A percentile compares a stretch with the other conserved stretches of the same genome.
phyloP scores from a whole-genome alignment of 92 coral and sea anemone genomes.

The Siderastrea siderea region DNA sequence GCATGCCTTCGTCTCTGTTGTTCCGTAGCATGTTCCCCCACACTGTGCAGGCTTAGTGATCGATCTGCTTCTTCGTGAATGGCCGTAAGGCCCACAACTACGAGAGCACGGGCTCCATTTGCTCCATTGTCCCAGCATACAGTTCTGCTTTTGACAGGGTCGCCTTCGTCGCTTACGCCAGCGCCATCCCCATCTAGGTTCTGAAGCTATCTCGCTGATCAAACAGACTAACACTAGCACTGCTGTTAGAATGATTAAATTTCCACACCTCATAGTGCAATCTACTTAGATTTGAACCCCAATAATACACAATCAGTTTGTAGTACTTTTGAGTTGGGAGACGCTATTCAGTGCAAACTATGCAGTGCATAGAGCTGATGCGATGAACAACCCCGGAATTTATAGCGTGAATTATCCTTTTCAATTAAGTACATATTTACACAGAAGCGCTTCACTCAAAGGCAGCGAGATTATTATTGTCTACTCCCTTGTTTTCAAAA shows the following conservation, averaged over 20 bases:
- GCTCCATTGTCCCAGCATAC: conserved; percentile 49
- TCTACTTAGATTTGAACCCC: background rate
- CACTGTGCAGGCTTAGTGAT: conserved; percentile 26
- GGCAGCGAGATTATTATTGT: background rate
- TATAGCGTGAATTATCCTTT: conserved; percentile 18
- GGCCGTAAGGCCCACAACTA: conserved; percentile 58
- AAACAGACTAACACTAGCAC: conserved; percentile 4
- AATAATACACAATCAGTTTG: background rate
- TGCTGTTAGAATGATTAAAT: background rate
- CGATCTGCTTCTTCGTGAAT: background rate
- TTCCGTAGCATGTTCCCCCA: conserved; percentile 7
- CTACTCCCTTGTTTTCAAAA: background rate
- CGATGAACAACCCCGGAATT: conserved; percentile 45
- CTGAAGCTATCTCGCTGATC: conserved; percentile 5
- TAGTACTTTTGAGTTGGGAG: too few species aligned
- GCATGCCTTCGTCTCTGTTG: conserved; percentile 33
- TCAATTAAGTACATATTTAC: conserved; percentile 47
- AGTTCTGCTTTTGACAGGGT: conserved; percentile 26
- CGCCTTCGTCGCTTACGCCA: conserved; percentile 37
- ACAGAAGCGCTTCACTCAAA: conserved; percentile 12
- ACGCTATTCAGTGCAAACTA: background rate
- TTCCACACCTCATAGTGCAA: conserved; percentile 4
- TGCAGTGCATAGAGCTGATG: background rate
- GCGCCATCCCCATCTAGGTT: conserved; percentile 31
- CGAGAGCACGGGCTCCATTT: conserved; percentile 59